Percentiles rank a stretch among this genome's conserved stretches.
Evolutionary conservation across 2,888 invertebrate species (phyloP).

Genomic region (Drosophila stalkeri): DNA sequence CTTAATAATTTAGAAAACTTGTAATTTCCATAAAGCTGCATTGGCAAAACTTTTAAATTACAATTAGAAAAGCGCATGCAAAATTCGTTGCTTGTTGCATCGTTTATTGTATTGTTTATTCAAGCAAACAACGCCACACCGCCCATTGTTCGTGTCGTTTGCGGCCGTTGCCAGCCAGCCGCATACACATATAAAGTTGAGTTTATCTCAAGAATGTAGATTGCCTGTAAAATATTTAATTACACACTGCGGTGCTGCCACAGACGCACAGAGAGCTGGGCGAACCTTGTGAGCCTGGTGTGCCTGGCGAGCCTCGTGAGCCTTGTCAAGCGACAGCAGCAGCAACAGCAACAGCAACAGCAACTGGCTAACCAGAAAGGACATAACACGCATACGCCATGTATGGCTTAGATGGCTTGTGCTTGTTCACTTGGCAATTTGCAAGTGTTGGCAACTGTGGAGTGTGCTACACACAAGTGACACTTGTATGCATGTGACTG

Average conservation of each 20-base stretch:
- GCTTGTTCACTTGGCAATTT: constrained; percentile 76
- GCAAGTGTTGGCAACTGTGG: constrained; percentile 72
- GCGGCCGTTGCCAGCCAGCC: constrained; percentile 29
- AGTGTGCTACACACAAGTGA: constrained; percentile 78
- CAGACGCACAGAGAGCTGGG: constrained; percentile 41
- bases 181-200: constrained; percentile 59
- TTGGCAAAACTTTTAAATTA: neutral
- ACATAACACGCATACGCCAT: constrained; percentile 54
- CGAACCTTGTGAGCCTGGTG: constrained; percentile 13
- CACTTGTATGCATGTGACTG: constrained; percentile 72
- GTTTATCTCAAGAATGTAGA: constrained; percentile 82
- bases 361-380: constrained; percentile 28
- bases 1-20: neutral
- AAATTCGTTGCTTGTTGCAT: constrained; percentile 28
- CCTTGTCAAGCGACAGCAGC: neutral
- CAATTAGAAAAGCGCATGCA: constrained; percentile 27
- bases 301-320: constrained; percentile 1
- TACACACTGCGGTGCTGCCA: constrained; percentile 67
- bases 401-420: constrained; percentile 51
- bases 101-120: constrained; percentile 36
- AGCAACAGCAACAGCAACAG: constrained; percentile 24
- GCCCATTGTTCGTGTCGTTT: constrained; percentile 27
- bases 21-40: neutral
- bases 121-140: constrained; percentile 26
- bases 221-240: constrained; percentile 82